These are phyloP conservation scores for Cavia aperea DNA, from an alignment of 2,113 vertebrate genomes.

Conservation along the genomic window DNA sequence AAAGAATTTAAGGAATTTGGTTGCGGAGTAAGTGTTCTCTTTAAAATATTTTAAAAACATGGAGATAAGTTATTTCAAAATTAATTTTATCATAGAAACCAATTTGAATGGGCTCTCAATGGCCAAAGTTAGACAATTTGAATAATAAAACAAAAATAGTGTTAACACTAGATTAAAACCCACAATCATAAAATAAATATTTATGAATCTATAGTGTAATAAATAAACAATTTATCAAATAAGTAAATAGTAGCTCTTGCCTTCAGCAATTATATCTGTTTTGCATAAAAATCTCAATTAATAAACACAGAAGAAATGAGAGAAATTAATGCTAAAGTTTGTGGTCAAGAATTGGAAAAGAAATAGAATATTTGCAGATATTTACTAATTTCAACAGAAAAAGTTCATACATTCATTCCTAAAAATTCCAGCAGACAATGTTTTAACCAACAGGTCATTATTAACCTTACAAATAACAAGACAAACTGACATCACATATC, in stretches of 20 bases:
- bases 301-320: not conserved
- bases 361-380: constrained; percentile 12
- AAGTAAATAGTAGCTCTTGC: not conserved
- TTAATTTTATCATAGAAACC: not conserved
- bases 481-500: not conserved
- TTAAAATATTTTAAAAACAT: not conserved
- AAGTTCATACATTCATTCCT: not conserved
- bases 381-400: not conserved
- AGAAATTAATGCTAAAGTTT: constrained; percentile 36
- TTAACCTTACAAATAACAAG: not conserved
- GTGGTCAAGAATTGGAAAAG: not conserved
- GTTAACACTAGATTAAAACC: constrained; percentile 9
- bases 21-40: not conserved
- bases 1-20: not conserved
- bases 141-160: constrained; percentile 9
- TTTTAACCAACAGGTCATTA: not conserved
- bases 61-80: constrained; percentile 11
- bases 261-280: not conserved
- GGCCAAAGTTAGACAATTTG: not conserved
- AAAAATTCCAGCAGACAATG: not conserved
- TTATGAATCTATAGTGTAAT: not conserved
- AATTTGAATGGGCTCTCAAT: not conserved
- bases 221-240: constrained; percentile 38
- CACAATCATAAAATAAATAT: constrained; percentile 26
- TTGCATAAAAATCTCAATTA: not conserved